Evolutionary conservation across 2,797 vertebrate genomes (phyloP), one percentile per base, ranked within the genome.

Genomic region (Spea hammondii): DNA sequence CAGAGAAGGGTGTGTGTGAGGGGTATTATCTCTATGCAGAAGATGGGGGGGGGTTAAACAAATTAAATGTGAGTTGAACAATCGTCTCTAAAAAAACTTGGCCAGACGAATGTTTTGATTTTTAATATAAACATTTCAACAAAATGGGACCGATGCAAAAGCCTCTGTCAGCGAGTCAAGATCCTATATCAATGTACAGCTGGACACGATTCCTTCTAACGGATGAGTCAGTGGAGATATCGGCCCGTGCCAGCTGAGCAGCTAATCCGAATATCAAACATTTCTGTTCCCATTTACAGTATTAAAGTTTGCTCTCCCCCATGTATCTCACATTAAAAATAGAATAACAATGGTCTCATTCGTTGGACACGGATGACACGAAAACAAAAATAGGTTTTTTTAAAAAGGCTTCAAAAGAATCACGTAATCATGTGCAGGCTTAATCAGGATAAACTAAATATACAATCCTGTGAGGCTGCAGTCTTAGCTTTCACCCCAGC

Each of bases 401-500:
- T 32, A 32, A 66, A 64, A 77, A 82, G 50, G 64, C 79, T 82
- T 82, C 79, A 82, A 82, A 82, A 82, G 75, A 60, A 77, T 50
- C 53, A 76, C 45, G 74, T 82, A 82, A 82, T 82, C 79, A 82
- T 82, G 74, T 82, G 51, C 79, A 82, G 79, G 70, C 79, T 82
- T 82, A 77, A 82, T 82, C 79, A 53, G 74, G 74, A 82, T 82
- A 82, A 82, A 82, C 79, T 82, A 77, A 77, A 82, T 65, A 59
- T 77, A 55, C 70, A 82, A 67, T 55, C 70, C 79, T 64, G 53
- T 10, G 50, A 72, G 13, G 57, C 64, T 71, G 66, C 60, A 81
- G 62, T 80, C 64, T 77, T 64, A 77, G 74, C 70, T 64, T 48
- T 73, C 54, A 77, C 70, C 73, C 79, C 74, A 68, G 68, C 79